These are phyloP conservation scores for Gymnogyps californianus DNA, from an alignment of 2,113 vertebrate genomes.

Conservation along the genomic window DNA sequence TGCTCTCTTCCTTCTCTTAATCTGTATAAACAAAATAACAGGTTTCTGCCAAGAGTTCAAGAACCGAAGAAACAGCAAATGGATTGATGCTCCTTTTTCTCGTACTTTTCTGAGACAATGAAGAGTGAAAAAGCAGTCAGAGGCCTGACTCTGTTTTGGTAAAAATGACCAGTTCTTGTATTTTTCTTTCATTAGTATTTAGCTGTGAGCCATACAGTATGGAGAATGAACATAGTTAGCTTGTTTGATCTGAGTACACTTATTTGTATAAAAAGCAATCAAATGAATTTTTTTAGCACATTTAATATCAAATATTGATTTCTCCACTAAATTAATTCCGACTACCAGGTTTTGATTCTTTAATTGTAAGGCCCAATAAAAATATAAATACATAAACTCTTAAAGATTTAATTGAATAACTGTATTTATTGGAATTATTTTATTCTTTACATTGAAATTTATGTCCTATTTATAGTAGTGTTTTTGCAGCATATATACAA, in stretches of 20 bases:
- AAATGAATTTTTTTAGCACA: not conserved
- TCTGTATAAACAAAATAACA: not conserved
- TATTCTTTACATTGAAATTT: not conserved
- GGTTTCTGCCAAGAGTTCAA: not conserved
- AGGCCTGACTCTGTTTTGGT: not conserved
- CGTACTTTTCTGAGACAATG: not conserved
- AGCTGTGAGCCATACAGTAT: not conserved
- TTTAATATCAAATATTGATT: not conserved
- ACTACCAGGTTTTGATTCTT: not conserved
- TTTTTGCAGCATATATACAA: not conserved
- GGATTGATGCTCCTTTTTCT: not conserved
- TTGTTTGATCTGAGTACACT: not conserved
- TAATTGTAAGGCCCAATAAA: not conserved
- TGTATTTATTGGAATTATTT: not conserved
- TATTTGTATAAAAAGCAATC: not conserved
- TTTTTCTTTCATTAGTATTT: not conserved
- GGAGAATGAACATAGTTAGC: not conserved
- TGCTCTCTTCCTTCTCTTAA: not conserved
- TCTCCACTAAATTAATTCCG: not conserved
- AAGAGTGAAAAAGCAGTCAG: not conserved
- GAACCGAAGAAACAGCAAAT: not conserved
- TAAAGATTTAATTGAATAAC: not conserved
- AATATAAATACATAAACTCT: not conserved
- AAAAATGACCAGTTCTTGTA: not conserved
- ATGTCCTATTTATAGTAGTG: not conserved